phyloP scores from a whole-genome alignment of 2,113 vertebrate species.

The Isichthys henryi region DNA sequence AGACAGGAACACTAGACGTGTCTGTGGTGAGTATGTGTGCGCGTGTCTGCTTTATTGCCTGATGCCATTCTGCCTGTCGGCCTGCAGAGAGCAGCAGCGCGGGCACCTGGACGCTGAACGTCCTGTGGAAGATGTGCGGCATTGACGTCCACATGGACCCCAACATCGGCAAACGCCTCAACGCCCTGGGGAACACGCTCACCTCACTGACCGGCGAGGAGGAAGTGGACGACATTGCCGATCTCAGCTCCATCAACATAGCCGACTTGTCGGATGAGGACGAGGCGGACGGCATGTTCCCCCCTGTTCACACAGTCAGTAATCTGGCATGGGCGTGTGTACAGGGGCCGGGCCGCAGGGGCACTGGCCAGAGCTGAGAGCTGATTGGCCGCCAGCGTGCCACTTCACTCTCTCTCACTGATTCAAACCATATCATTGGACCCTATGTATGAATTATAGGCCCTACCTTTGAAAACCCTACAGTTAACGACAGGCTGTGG shows the following conservation, averaged over 20 bases:
- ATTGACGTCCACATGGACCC: conserved; percentile 99
- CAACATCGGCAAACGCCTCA: conserved; percentile 93
- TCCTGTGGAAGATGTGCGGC: conserved; percentile 98
- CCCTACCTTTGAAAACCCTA: not conserved
- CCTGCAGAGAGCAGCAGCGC: conserved; percentile 88
- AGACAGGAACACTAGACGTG: not conserved
- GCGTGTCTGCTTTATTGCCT: not conserved
- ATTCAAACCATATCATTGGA: not conserved
- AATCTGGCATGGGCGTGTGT: not conserved
- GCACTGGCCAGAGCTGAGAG: not conserved
- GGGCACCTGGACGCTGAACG: conserved; percentile 93
- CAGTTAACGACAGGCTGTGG: too few species aligned
- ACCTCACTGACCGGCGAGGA: conserved; percentile 94
- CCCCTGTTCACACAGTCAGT: conserved; percentile 79
- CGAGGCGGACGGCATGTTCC: conserved; percentile 83
- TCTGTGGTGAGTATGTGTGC: not conserved
- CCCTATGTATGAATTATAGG: not conserved
- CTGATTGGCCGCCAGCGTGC: not conserved
- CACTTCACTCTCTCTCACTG: not conserved
- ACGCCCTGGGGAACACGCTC: conserved; percentile 88
- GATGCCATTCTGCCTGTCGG: conserved; percentile 26
- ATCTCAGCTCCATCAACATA: conserved; percentile 85
- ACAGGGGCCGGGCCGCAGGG: not conserved
- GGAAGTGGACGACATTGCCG: conserved; percentile 86
- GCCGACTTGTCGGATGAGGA: conserved; percentile 91